Base-by-base conservation (phyloP, 2,113 vertebrate genomes). In the Dermatemys mawii region DNA sequence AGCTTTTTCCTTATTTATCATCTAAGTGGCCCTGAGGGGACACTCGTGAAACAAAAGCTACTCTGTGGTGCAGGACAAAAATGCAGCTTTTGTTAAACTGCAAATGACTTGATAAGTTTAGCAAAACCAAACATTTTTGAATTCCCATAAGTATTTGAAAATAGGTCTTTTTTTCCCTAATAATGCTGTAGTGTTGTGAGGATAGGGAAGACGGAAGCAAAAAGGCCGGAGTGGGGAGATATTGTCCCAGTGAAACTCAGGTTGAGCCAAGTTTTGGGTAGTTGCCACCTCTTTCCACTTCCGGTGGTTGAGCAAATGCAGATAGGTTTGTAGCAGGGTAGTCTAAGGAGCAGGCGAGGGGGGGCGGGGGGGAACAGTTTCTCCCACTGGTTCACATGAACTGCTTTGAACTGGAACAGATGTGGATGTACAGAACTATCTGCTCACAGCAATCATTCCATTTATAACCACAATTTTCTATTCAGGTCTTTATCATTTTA, bases 401-500 rank as follows among this genome's bases (percentile, higher is more conserved):
- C 97, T 97, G 60, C 96, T 97, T 91, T 98, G 97, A 97, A 97
- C 96, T 96, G 94, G 95, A 96, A 32, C 96, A 97, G 96, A 97
- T 97, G 97, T 95, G 94, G 91, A 93, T 96, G 92, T 95, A 79
- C 95, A 94, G 92, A 96, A 95, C 96, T 96, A n/a, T 97, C 93
- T 91, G 92, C 92, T 97, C 81, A 94, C 91, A 95, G 85, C 1
- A 60, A 78, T 91, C 22, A 95, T 97, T 97, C 94, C 96, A 97
- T 97, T 97, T 96, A 96, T 97, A 97, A 96, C 94, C 78, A 7
- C 0, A 27, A 17, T 10, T 97, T 97, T 95, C 94, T 96, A 95
- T 97, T 96, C 90, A 92, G 83, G 87, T 96, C 95, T 87, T 91
- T 97, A 94, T 94, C 92, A 93, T 91, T 93, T 92, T 83, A 92